Conservation (phyloP, 2,113 vertebrate genomes). For the Guaruba guarouba region DNA sequence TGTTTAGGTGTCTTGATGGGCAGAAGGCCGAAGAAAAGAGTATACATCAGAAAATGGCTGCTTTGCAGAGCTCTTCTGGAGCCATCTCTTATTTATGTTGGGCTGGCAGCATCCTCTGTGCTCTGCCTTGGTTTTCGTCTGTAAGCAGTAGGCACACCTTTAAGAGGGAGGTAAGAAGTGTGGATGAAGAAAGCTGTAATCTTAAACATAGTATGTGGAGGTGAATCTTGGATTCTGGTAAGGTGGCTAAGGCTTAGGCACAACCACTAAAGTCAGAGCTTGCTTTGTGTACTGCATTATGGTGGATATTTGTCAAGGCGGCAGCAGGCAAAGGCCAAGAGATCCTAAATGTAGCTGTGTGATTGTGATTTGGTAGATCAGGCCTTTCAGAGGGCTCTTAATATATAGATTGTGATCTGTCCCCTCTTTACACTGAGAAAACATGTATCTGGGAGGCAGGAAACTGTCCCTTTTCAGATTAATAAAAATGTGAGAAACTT, state of each 20-base stretch:
- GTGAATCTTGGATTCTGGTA: background rate
- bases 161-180: background rate
- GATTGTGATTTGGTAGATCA: background rate
- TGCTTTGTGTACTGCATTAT: background rate
- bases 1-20: background rate
- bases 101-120: background rate
- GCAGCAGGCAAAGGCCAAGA: background rate
- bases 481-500: background rate
- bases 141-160: background rate
- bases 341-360: background rate
- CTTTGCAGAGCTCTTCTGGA: background rate
- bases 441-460: background rate
- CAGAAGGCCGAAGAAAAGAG: background rate
- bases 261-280: background rate
- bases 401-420: background rate
- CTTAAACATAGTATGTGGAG: background rate
- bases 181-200: background rate
- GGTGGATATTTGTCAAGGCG: background rate
- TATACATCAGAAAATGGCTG: background rate
- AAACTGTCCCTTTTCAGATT: background rate
- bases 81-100: rapidly evolving
- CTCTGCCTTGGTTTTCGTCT: background rate
- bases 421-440: background rate
- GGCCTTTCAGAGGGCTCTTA: background rate
- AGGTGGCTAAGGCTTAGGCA: background rate